Evolutionary conservation across 2,113 vertebrate species (phyloP).

Genomic region (Sebastes fasciatus): DNA sequence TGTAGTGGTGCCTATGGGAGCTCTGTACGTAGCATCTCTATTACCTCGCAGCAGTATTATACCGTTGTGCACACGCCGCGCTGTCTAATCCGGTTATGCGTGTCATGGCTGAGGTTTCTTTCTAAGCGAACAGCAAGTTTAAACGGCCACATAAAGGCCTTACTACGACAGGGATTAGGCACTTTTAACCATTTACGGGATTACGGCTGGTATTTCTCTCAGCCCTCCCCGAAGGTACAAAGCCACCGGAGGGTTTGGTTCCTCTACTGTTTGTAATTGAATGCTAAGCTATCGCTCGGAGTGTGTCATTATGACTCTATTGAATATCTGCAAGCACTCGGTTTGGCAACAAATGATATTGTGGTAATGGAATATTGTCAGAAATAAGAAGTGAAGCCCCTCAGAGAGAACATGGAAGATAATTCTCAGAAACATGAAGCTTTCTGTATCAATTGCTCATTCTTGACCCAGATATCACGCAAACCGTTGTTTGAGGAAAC

Average conservation of each 20-base stretch:
- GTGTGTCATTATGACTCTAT: slow-evolving; percentile 24
- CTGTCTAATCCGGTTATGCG: slow-evolving; percentile 67
- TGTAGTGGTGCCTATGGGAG: slow-evolving; percentile 35
- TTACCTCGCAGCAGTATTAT: slow-evolving; percentile 52
- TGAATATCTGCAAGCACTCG: slow-evolving; percentile 6
- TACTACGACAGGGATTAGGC: slow-evolving; percentile 50
- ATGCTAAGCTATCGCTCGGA: slow-evolving; percentile 37
- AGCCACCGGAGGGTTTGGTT: slow-evolving; percentile 21
- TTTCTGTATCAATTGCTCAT: neutral
- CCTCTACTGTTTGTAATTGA: slow-evolving; percentile 29
- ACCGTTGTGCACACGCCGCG: neutral
- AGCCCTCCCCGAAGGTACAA: slow-evolving; percentile 21
- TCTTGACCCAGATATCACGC: too few species aligned
- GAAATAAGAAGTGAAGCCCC: neutral
- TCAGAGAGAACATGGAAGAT: neutral
- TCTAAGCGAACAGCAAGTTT: slow-evolving; percentile 54
- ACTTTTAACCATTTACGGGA: slow-evolving; percentile 58
- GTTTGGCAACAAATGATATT: neutral
- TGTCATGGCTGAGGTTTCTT: slow-evolving; percentile 41
- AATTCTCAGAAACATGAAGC: neutral
- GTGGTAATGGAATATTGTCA: slow-evolving; percentile 12
- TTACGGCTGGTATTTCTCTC: slow-evolving; percentile 41
- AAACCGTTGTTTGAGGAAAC: too few species aligned
- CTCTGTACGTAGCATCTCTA: slow-evolving; percentile 45
- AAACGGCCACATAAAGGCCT: slow-evolving; percentile 48